phyloP scores from a whole-genome alignment of 2,888 invertebrate genomes.

The Catocala fraxini region DNA sequence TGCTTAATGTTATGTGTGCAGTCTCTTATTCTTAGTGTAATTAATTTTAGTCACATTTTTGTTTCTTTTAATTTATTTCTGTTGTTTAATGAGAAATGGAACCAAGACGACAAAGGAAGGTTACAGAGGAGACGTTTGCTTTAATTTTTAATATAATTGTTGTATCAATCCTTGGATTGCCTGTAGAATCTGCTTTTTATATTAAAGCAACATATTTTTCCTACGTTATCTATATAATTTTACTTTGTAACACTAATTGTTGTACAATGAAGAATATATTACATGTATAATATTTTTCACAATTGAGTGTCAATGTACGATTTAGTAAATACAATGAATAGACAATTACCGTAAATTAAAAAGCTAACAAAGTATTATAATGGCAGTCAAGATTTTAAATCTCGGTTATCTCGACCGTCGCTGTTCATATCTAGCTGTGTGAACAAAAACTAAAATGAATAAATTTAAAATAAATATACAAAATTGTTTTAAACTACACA shows the following conservation, averaged over 20 bases:
- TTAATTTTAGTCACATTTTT: not conserved
- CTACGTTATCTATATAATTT: too few relatives aligned
- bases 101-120: too few relatives aligned
- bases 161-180: too few relatives aligned
- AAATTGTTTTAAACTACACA: slow-evolving; percentile 33
- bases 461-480: slow-evolving; percentile 32
- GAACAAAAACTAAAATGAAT: slow-evolving; percentile 22
- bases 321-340: slow-evolving; percentile 33
- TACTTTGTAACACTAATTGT: too few relatives aligned
- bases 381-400: slow-evolving; percentile 16
- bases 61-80: not conserved
- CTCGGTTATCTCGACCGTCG: slow-evolving; percentile 28
- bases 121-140: too few relatives aligned
- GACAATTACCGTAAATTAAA: slow-evolving; percentile 23
- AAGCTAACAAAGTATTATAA: slow-evolving; percentile 27
- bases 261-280: not conserved
- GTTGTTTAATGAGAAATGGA: not conserved
- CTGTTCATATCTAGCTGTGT: slow-evolving; percentile 16
- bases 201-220: too few relatives aligned
- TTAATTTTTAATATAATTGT: too few relatives aligned
- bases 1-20: not conserved
- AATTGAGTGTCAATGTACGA: slow-evolving; percentile 23
- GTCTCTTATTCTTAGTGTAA: too few relatives aligned
- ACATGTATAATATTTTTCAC: not conserved
- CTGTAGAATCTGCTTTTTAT: too few relatives aligned